Base-by-base conservation (phyloP, 2,888 invertebrate genomes). In the Ctena decussata region DNA sequence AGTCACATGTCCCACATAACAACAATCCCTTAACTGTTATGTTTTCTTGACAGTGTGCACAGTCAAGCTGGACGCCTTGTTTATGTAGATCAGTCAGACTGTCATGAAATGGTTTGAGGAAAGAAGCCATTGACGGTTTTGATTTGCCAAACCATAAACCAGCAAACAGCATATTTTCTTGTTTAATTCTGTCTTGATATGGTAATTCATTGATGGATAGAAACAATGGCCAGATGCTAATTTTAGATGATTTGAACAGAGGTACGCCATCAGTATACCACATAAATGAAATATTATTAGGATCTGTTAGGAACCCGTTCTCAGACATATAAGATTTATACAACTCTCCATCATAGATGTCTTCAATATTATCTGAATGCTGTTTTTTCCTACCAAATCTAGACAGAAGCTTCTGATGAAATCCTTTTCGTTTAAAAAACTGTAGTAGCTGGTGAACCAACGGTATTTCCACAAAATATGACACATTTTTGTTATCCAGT, bases 81-180 rank as follows among this genome's bases (percentile, higher is more conserved):
- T 39, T 27, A 0, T 77, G 32, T 72, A 32, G 37, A 53, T 80
- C 76, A 83, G 71, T 21, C 71, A 35, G 46, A 53, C 18, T 27
- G 49, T 5, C 65, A 85, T 83, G 24, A 77, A 89, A 84, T 60
- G 89, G 86, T 71, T 86, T 82, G 35, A 89, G 35, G 65, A 81
- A 89, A 37, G 72, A 60, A n/a, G 74, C 53, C 80, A 84, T 86
- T n/a, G 80, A 78, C 37, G 86, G 82, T 72, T 86, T 89, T 65
- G 78, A 73, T 27, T 74, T 78, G n/a, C 84, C 84, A 84, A 84
- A 88, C 82, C 82, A 88, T 21, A 88, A 72, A 0, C 85, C 88
- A 39, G 82, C 82, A 78, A 83, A 83, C 30, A 86, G 74, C 86
- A 86, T 80, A 49, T 83, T 81, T 71, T 86, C 86, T 75, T 77